Evolutionary conservation across 2,888 invertebrate species (phyloP).

Genomic region (Sisyra nigra): DNA sequence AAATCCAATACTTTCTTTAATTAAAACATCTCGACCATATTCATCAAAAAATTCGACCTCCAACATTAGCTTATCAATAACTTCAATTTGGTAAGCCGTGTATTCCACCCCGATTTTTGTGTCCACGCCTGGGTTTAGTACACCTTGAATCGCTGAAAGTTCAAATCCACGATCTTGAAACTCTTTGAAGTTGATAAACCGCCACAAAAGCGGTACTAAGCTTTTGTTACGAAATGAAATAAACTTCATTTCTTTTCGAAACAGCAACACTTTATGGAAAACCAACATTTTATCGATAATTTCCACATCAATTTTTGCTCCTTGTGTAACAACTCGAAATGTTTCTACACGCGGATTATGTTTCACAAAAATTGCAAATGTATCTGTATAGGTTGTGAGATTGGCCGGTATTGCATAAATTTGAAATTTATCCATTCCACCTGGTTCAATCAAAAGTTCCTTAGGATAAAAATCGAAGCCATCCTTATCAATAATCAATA

Average conservation of each 20-base stretch:
- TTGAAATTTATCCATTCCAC: slow-evolving; percentile 16
- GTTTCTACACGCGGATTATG: slow-evolving; percentile 40
- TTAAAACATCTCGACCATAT: slow-evolving; percentile 9
- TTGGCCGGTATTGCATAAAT: slow-evolving; percentile 21
- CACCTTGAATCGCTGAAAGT: slow-evolving; percentile 13
- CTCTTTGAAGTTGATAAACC: slow-evolving; percentile 28
- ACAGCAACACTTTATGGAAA: slow-evolving; percentile 37
- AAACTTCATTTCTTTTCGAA: slow-evolving; percentile 30
- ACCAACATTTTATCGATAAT: slow-evolving; percentile 24
- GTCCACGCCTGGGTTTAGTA: slow-evolving; percentile 13
- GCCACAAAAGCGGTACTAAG: slow-evolving; percentile 37
- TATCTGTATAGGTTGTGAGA: slow-evolving; percentile 20
- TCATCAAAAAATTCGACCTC: slow-evolving; percentile 8
- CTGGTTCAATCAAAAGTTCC: slow-evolving; percentile 14
- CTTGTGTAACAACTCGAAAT: slow-evolving; percentile 33
- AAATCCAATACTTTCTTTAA: slow-evolving; percentile 17
- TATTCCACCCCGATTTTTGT: slow-evolving; percentile 18
- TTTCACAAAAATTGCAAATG: slow-evolving; percentile 26
- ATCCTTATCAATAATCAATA: not conserved
- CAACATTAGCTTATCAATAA: slow-evolving; percentile 17
- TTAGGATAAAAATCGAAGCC: slow-evolving; percentile 2
- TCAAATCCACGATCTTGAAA: slow-evolving; percentile 22
- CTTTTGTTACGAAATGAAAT: slow-evolving; percentile 39
- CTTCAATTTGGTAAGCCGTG: slow-evolving; percentile 29
- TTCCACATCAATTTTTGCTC: slow-evolving; percentile 33